Evolutionary conservation across 2,113 vertebrate genomes (phyloP).

Genomic region (Engraulis encrasicolus): DNA sequence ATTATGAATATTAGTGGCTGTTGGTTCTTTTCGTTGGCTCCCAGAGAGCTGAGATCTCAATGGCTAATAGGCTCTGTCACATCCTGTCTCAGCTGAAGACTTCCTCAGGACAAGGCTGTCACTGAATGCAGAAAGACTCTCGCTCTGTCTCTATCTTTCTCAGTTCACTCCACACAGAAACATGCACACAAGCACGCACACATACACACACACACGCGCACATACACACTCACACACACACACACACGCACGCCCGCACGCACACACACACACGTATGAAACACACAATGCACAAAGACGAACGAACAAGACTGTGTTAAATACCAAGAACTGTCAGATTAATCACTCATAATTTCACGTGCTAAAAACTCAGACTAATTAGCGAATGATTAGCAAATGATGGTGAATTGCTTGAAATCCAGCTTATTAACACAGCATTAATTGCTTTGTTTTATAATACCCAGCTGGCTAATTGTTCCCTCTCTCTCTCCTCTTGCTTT

Average conservation of each 20-base stretch:
- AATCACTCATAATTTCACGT: constrained; percentile 65
- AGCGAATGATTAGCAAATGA: constrained; percentile 70
- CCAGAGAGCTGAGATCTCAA: neutral
- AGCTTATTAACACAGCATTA: constrained; percentile 75
- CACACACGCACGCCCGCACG: too few species aligned
- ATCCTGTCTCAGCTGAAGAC: neutral
- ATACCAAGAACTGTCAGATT: constrained; percentile 63
- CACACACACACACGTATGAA: neutral
- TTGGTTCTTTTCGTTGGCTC: too few species aligned
- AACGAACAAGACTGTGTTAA: constrained; percentile 61
- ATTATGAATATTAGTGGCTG: neutral
- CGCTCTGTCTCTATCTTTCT: too few species aligned
- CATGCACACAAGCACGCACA: too few species aligned
- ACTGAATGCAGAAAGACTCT: neutral
- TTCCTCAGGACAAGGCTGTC: neutral
- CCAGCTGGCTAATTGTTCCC: constrained; percentile 76
- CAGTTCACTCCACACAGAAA: too few species aligned
- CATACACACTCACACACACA: neutral
- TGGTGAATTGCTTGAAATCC: constrained; percentile 68
- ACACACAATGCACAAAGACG: neutral
- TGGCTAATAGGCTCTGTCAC: neutral
- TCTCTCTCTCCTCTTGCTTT: constrained; percentile 26
- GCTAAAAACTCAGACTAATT: constrained; percentile 68
- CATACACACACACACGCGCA: too few species aligned
- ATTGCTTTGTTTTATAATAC: constrained; percentile 75